Conservation (phyloP, 2,797 vertebrate species). For the Acestrorhynchus altus region DNA sequence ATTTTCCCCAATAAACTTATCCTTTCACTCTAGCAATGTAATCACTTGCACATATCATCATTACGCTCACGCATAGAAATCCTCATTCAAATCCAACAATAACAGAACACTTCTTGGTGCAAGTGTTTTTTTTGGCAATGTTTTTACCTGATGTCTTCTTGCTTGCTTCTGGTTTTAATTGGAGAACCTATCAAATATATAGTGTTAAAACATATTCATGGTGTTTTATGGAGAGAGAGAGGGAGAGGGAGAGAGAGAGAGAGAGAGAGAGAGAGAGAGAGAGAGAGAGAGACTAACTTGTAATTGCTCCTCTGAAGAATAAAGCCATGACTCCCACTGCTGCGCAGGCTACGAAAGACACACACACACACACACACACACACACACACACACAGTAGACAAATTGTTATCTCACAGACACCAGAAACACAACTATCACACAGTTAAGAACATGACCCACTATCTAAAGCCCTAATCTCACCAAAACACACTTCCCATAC, state of each 20-base stretch:
- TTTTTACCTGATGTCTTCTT: constrained; percentile 44
- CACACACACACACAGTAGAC: neutral
- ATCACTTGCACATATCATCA: too few relatives aligned
- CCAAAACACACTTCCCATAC: neutral
- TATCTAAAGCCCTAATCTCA: constrained; percentile 3
- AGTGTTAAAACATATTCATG: neutral
- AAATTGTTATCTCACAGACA: neutral
- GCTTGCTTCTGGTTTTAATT: constrained; percentile 43
- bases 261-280: neutral
- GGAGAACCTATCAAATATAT: constrained; percentile 51
- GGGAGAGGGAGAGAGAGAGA: neutral
- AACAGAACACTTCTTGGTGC: too few relatives aligned
- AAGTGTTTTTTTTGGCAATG: too few relatives aligned
- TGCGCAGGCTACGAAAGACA: constrained; percentile 59
- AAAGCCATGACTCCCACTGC: constrained; percentile 67
- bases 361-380: neutral
- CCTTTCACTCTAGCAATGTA: too few relatives aligned
- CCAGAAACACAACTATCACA: neutral
- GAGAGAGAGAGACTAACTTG: constrained; percentile 69
- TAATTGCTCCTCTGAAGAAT: constrained; percentile 77
- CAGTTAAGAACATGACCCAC: neutral
- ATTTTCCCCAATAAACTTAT: too few relatives aligned
- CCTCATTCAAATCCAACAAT: too few relatives aligned
- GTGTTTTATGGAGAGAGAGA: neutral
- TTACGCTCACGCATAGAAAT: too few relatives aligned